Conservation (phyloP, 2,888 invertebrate genomes). For the Labia minor region DNA sequence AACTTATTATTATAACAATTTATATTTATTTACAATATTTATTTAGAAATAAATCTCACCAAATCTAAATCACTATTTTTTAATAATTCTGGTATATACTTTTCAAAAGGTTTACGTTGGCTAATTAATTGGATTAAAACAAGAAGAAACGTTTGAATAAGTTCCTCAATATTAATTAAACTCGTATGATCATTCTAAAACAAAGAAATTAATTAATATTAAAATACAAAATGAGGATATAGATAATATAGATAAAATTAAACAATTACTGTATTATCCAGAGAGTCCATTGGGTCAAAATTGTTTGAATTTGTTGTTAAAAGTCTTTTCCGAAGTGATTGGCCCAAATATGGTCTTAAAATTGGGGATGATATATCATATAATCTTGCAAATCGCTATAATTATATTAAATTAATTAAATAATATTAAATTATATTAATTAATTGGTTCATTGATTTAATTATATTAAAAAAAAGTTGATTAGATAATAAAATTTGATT, state of each 20-base stretch:
- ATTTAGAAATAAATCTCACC: constrained; percentile 36
- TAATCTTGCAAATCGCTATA: constrained; percentile 42
- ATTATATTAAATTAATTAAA: too few relatives aligned
- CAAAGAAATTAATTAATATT: constrained; percentile 3
- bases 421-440: constrained; percentile 23
- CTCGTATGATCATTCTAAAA: constrained; percentile 23
- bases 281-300: constrained; percentile 16
- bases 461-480: constrained; percentile 38
- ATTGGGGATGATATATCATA: constrained; percentile 52
- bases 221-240: too few relatives aligned
- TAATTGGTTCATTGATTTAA: too few relatives aligned
- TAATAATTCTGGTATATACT: background rate
- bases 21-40: too few relatives aligned
- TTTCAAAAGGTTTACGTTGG: background rate
- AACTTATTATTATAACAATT: background rate
- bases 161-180: constrained; percentile 20
- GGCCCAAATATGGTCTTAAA: constrained; percentile 37
- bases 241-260: too few relatives aligned
- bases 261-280: constrained; percentile 13
- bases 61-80: background rate
- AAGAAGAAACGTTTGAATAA: constrained; percentile 24
- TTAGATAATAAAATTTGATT: constrained; percentile 16
- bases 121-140: constrained; percentile 20
- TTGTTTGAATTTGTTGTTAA: constrained; percentile 14
- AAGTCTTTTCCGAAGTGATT: background rate